Conservation (phyloP, 1,140 invertebrate species). For the Stratiolaelaps scimitus region DNA sequence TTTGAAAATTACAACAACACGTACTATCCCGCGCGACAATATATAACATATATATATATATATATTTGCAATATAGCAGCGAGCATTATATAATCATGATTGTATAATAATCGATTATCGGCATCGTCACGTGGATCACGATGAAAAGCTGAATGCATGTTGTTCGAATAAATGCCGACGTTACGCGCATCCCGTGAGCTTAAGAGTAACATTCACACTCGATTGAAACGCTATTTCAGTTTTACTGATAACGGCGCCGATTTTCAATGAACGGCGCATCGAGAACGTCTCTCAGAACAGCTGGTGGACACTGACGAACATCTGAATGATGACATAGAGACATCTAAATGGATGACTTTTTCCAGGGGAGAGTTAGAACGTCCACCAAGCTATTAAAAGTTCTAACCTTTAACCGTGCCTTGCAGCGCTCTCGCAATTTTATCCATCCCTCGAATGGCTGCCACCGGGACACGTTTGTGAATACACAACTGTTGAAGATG, state of each 20-base stretch:
- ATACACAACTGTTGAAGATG: background rate
- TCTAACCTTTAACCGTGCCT: slow-evolving; percentile 9
- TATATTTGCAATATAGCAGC: too few species aligned
- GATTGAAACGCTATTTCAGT: background rate
- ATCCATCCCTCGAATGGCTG: background rate
- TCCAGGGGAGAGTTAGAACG: background rate
- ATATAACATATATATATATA: too few species aligned
- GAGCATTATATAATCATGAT: too few species aligned
- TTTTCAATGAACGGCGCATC: background rate
- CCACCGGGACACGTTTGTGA: slow-evolving; percentile 13
- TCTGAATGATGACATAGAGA: too few species aligned
- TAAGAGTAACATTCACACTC: background rate
- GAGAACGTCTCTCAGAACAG: too few species aligned
- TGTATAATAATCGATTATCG: too few species aligned
- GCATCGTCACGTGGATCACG: too few species aligned
- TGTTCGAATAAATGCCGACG: too few species aligned
- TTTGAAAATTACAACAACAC: too few species aligned
- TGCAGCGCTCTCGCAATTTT: background rate
- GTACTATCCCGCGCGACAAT: too few species aligned
- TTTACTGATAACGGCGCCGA: background rate
- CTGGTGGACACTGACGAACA: too few species aligned
- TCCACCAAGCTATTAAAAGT: background rate
- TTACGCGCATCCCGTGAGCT: background rate
- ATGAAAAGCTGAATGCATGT: too few species aligned
- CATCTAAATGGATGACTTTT: background rate